These are phyloP conservation scores for Cephus pygmeus DNA, from an alignment of 2,888 invertebrate genomes.

Conservation along the genomic window DNA sequence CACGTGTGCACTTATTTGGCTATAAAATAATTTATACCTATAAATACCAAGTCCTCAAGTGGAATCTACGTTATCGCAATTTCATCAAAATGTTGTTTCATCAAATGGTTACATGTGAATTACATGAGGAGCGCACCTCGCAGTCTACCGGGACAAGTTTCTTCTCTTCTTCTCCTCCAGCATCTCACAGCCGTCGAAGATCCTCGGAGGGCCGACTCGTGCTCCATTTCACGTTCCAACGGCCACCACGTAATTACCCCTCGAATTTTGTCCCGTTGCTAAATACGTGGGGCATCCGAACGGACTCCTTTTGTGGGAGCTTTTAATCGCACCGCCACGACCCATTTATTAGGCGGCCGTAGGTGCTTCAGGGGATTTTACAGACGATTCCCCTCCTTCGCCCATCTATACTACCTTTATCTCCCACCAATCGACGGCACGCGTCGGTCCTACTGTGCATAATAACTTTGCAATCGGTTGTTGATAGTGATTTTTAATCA, in stretches of 20 bases:
- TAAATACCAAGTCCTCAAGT: neutral
- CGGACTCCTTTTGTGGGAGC: neutral
- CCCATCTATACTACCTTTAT: neutral
- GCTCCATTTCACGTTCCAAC: neutral
- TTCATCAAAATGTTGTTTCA: too few relatives aligned
- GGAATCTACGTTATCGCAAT: neutral
- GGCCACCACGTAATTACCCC: neutral
- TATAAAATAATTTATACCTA: neutral
- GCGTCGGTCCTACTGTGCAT: neutral
- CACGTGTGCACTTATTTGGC: slow-evolving; percentile 9
- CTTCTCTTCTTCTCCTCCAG: neutral
- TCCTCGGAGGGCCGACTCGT: neutral
- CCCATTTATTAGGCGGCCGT: neutral
- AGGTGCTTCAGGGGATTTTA: neutral
- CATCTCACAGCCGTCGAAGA: neutral
- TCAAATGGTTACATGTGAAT: neutral
- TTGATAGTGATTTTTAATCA: neutral
- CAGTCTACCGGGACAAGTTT: neutral
- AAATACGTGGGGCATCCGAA: neutral
- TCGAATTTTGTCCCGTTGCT: neutral
- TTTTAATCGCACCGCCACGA: neutral
- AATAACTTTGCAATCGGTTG: neutral
- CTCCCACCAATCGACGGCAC: neutral
- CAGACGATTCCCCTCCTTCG: neutral
- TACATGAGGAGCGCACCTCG: neutral